Evolutionary conservation across 1,140 invertebrate species (phyloP).

Genomic region (Arion vulgaris): DNA sequence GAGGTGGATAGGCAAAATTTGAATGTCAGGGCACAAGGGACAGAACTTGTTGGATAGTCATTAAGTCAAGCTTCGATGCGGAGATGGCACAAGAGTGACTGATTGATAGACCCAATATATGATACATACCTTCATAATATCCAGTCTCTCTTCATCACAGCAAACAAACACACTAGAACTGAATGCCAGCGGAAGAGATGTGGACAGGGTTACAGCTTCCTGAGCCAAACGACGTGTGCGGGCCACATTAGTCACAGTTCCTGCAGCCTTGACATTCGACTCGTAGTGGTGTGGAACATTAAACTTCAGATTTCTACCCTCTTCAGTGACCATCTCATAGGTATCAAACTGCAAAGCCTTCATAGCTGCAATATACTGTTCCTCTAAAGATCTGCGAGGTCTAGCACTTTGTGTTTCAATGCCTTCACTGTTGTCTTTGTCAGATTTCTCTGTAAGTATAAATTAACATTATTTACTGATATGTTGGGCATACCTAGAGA

Average conservation of each 20-base stretch:
- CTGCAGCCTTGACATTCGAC: constrained; percentile 87
- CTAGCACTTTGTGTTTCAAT: constrained; percentile 13
- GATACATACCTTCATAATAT: constrained; percentile 90
- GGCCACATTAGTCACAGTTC: constrained; percentile 85
- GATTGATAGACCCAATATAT: too few relatives aligned
- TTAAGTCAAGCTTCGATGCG: too few relatives aligned
- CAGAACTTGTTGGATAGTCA: too few relatives aligned
- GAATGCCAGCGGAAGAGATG: constrained; percentile 91
- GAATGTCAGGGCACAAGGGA: too few relatives aligned
- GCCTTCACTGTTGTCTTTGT: neutral
- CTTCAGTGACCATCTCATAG: constrained; percentile 90
- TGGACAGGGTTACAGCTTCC: constrained; percentile 95
- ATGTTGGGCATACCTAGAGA: too few relatives aligned
- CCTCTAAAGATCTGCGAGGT: constrained; percentile 72
- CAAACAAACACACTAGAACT: constrained; percentile 96
- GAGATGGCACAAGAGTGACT: too few relatives aligned
- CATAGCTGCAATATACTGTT: constrained; percentile 87
- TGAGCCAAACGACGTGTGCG: constrained; percentile 94
- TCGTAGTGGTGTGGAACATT: constrained; percentile 93
- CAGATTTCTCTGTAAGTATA: constrained; percentile 17
- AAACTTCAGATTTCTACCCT: constrained; percentile 83
- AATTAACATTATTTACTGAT: neutral
- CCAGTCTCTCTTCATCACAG: constrained; percentile 92
- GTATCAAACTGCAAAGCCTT: constrained; percentile 91
- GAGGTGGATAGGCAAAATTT: too few relatives aligned